Percentiles rank a stretch among this genome's conserved stretches.
These are phyloP conservation scores for Dicrurus megarhynchus DNA, from an alignment of 2,113 vertebrate species.

Conservation along the genomic window DNA sequence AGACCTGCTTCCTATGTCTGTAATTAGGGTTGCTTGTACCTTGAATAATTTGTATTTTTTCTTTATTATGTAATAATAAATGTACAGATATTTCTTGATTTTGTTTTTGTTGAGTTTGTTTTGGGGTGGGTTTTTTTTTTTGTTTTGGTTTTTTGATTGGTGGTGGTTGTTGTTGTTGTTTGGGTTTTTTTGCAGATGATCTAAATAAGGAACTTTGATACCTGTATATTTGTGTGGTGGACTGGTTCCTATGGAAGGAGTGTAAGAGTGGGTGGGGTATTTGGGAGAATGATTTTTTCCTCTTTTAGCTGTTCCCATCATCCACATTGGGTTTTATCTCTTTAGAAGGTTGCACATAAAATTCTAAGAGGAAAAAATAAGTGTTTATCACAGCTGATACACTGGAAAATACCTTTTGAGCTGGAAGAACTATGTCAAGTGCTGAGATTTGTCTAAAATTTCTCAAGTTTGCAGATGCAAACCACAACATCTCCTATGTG, in stretches of 20 bases:
- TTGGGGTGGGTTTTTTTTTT: too few species aligned
- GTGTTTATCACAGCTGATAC: neutral
- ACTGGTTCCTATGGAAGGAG: neutral
- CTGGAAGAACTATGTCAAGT: neutral
- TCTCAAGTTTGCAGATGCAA: neutral
- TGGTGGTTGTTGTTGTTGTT: neutral
- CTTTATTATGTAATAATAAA: neutral
- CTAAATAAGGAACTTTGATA: neutral
- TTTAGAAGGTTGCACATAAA: neutral
- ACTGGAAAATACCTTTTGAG: neutral
- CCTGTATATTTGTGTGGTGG: neutral
- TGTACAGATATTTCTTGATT: neutral
- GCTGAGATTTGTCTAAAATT: neutral
- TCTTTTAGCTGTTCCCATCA: neutral
- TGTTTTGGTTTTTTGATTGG: neutral
- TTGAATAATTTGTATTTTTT: neutral
- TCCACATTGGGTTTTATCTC: neutral
- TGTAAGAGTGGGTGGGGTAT: neutral
- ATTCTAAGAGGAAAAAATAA: neutral
- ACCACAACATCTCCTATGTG: neutral
- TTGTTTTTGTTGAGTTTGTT: neutral
- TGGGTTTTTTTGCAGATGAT: neutral
- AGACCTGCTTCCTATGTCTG: neutral
- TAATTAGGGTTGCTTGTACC: neutral
- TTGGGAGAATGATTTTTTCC: neutral